phyloP scores from a whole-genome alignment of 1,140 invertebrate species.

The Saccostrea cuccullata region DNA sequence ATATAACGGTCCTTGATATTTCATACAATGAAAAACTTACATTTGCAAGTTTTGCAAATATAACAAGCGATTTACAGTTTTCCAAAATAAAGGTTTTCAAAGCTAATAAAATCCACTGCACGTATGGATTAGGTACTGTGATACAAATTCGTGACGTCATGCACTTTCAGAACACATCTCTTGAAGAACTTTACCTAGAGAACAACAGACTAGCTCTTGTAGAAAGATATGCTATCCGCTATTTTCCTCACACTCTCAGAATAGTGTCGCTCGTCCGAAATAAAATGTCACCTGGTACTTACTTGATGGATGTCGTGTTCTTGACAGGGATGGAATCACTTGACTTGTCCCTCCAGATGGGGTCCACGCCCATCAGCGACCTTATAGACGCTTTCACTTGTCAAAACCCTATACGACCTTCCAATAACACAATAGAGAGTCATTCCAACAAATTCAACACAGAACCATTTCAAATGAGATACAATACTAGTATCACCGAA shows the following conservation, averaged over 20 bases:
- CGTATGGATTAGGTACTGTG: slow-evolving; percentile 29
- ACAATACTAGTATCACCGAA: background rate
- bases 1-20: slow-evolving; percentile 31
- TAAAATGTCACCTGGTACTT: slow-evolving; percentile 12
- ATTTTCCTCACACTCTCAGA: slow-evolving; percentile 13
- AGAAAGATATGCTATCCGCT: background rate
- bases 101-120: slow-evolving; percentile 44
- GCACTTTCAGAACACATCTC: slow-evolving; percentile 10
- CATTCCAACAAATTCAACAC: background rate
- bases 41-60: slow-evolving; percentile 36
- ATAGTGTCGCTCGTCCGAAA: slow-evolving; percentile 38
- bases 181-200: slow-evolving; percentile 41
- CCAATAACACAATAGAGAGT: background rate
- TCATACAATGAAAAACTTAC: slow-evolving; percentile 47
- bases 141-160: background rate
- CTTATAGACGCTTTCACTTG: background rate
- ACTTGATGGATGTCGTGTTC: background rate
- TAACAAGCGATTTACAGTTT: slow-evolving; percentile 36
- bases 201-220: slow-evolving; percentile 46
- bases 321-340: background rate
- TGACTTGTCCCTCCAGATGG: background rate
- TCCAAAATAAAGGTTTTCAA: slow-evolving; percentile 28
- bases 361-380: background rate
- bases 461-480: background rate
- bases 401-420: background rate